Evolutionary conservation across 2,888 invertebrate species (phyloP).

Genomic region (Chloroclystis v-ata): DNA sequence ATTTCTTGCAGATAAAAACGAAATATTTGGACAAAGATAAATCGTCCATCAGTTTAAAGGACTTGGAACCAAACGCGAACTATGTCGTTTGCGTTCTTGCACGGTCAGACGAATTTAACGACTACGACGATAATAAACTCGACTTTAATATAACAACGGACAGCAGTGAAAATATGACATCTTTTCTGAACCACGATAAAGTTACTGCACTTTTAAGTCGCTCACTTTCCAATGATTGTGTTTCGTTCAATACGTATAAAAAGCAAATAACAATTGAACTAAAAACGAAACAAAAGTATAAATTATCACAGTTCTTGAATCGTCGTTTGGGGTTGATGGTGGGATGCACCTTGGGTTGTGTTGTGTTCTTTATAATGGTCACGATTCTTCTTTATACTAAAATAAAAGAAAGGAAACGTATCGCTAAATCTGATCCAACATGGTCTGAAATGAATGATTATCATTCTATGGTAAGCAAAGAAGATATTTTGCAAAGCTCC

Average conservation of each 20-base stretch:
- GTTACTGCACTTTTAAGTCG: slow-evolving; percentile 58
- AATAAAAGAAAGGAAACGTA: slow-evolving; percentile 68
- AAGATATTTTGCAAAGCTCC: slow-evolving; percentile 65
- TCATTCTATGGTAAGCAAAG: slow-evolving; percentile 70
- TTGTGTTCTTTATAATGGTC: slow-evolving; percentile 72
- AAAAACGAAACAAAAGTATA: slow-evolving; percentile 51
- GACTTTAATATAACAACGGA: slow-evolving; percentile 43
- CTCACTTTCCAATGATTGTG: slow-evolving; percentile 68
- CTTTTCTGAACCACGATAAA: slow-evolving; percentile 55
- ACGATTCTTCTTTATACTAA: slow-evolving; percentile 67
- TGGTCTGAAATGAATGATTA: slow-evolving; percentile 74
- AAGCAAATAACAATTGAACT: slow-evolving; percentile 48
- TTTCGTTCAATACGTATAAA: slow-evolving; percentile 63
- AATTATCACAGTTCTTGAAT: slow-evolving; percentile 56
- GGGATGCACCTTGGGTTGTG: slow-evolving; percentile 65
- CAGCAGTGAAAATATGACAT: slow-evolving; percentile 46
- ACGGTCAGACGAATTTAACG: slow-evolving; percentile 53
- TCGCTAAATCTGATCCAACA: slow-evolving; percentile 66
- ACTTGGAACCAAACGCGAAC: slow-evolving; percentile 55
- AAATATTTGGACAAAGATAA: slow-evolving; percentile 60
- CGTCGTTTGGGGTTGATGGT: slow-evolving; percentile 69
- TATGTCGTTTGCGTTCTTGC: slow-evolving; percentile 65
- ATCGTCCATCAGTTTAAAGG: slow-evolving; percentile 55
- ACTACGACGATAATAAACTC: slow-evolving; percentile 43
- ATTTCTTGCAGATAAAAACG: slow-evolving; percentile 59